Evolutionary conservation across 2,113 vertebrate genomes (phyloP).

Genomic region (Dromaius novaehollandiae): DNA sequence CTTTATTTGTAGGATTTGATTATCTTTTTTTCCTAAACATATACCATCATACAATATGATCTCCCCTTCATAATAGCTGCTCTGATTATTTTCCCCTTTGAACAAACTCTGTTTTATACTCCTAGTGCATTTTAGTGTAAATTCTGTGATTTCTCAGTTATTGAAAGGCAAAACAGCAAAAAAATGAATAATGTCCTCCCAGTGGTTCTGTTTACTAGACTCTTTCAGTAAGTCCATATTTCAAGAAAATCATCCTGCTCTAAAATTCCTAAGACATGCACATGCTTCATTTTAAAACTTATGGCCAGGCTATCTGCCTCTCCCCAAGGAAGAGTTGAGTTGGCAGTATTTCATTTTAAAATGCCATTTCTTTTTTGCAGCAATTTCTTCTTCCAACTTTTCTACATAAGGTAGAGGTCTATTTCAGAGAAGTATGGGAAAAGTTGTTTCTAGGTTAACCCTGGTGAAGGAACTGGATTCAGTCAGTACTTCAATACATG

Average conservation of each 20-base stretch:
- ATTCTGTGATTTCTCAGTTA: neutral
- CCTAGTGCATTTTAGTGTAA: neutral
- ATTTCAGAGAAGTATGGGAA: neutral
- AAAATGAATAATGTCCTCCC: neutral
- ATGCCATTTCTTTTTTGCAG: neutral
- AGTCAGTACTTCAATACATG: neutral
- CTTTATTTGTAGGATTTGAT: neutral
- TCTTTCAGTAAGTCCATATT: neutral
- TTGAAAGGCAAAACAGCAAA: constrained; percentile 16
- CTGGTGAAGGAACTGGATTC: neutral
- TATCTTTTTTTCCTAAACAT: neutral
- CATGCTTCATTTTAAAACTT: neutral
- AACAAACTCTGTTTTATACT: neutral
- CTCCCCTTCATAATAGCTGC: neutral
- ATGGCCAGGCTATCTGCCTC: neutral
- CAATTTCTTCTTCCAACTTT: neutral
- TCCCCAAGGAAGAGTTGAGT: neutral
- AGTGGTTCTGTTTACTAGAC: neutral
- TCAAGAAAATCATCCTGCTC: neutral
- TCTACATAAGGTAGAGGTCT: neutral
- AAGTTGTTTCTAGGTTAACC: constrained; percentile 6
- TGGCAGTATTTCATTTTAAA: neutral
- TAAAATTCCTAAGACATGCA: neutral
- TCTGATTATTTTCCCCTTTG: neutral
- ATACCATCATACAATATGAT: neutral